Evolutionary conservation across 1,140 invertebrate genomes (phyloP).

Genomic region (Muscidifurax raptorellus): DNA sequence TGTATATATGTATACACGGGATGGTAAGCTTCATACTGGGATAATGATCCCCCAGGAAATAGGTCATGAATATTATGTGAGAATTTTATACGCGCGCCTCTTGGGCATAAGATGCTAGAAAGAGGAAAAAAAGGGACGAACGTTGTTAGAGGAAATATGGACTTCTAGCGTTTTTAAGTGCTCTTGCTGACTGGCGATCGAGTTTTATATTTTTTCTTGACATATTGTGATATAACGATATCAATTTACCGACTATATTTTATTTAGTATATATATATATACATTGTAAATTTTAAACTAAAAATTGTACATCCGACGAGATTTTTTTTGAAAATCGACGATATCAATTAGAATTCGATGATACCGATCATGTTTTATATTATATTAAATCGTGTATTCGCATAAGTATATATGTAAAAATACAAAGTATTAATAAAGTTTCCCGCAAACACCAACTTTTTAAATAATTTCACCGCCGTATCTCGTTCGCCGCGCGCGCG

Average conservation of each 20-base stretch:
- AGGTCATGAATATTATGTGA: slow-evolving; percentile 1
- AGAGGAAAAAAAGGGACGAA: background rate
- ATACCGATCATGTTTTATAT: too few relatives aligned
- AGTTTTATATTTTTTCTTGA: background rate
- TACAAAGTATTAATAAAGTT: background rate
- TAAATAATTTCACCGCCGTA: background rate
- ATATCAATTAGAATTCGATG: background rate
- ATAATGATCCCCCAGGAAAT: background rate
- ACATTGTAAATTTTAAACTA: too few relatives aligned
- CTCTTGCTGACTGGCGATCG: background rate
- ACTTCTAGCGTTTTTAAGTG: background rate
- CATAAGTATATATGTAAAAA: background rate
- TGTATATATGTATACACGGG: too few relatives aligned
- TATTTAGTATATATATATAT: too few relatives aligned
- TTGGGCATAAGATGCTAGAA: background rate
- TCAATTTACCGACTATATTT: too few relatives aligned
- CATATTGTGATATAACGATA: too few relatives aligned
- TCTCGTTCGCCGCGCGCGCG: background rate
- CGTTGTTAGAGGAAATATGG: background rate
- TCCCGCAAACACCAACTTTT: background rate
- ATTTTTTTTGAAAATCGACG: too few relatives aligned
- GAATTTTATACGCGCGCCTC: background rate
- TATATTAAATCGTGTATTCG: background rate
- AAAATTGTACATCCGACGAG: background rate
- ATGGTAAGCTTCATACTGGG: background rate